These are phyloP conservation scores for Bombus haemorrhoidalis DNA, from an alignment of 1,140 invertebrate species.

Conservation along the genomic window DNA sequence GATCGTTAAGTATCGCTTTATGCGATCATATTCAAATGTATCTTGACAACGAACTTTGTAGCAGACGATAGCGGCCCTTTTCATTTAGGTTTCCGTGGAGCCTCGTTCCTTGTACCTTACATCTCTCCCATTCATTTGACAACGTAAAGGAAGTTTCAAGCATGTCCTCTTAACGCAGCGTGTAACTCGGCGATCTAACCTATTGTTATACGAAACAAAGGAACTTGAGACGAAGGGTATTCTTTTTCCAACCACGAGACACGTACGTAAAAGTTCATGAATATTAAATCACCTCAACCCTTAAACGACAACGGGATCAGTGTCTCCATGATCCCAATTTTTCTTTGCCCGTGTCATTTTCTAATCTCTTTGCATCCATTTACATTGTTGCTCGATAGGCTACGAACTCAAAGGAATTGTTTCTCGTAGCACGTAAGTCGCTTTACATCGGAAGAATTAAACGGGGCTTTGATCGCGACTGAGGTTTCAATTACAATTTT, in stretches of 20 bases:
- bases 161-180: conserved; percentile 8
- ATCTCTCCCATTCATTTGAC: neutral
- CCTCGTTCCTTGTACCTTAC: neutral
- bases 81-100: neutral
- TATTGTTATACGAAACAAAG: conserved; percentile 27
- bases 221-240: conserved; percentile 6
- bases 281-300: conserved; percentile 9
- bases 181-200: conserved; percentile 18
- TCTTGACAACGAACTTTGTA: neutral
- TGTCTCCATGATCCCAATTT: neutral
- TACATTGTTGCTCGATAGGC: neutral
- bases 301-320: neutral
- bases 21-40: too few relatives aligned
- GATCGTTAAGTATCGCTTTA: neutral
- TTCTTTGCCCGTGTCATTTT: neutral
- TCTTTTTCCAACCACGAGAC: neutral
- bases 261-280: conserved; percentile 1
- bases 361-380: neutral
- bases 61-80: neutral
- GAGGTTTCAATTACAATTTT: too few relatives aligned
- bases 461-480: neutral
- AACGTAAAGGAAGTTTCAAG: conserved; percentile 14
- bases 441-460: too few relatives aligned
- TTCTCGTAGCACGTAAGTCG: too few relatives aligned
- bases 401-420: neutral